Evolutionary conservation across 2,888 invertebrate species (phyloP).

Genomic region (Daptonema setosum): DNA sequence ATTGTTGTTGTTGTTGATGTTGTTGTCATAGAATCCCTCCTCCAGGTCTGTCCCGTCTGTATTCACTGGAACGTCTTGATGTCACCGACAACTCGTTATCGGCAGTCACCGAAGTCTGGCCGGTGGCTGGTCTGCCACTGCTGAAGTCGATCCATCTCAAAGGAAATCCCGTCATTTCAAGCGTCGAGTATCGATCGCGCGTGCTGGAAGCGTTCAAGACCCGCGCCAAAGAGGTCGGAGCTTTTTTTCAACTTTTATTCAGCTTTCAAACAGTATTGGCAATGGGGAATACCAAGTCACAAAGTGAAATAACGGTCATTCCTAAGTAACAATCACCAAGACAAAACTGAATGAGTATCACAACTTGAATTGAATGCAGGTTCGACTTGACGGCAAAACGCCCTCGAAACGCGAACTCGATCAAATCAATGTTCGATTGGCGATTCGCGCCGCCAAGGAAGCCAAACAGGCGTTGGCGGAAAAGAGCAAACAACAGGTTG

Average conservation of each 20-base stretch:
- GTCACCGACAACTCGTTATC: conserved; percentile 61
- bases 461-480: conserved; percentile 12
- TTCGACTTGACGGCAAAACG: conserved; percentile 64
- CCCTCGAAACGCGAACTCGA: conserved; percentile 70
- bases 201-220: conserved; percentile 66
- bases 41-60: conserved; percentile 44
- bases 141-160: conserved; percentile 63
- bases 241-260: too few relatives aligned
- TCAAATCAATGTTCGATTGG: conserved; percentile 68
- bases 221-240: too few relatives aligned
- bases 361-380: too few relatives aligned
- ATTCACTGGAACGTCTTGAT: conserved; percentile 62
- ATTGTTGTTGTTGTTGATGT: background rate
- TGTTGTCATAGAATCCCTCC: too few relatives aligned
- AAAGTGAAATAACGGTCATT: too few relatives aligned
- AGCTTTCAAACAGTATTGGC: too few relatives aligned
- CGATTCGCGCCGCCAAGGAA: conserved; percentile 55
- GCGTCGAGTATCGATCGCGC: conserved; percentile 68
- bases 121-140: conserved; percentile 58
- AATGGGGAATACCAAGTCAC: too few relatives aligned
- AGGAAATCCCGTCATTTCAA: conserved; percentile 47
- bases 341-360: too few relatives aligned
- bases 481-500: too few relatives aligned
- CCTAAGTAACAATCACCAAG: too few relatives aligned
- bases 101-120: conserved; percentile 42